phyloP scores from a whole-genome alignment of 2,113 vertebrate species.

The Plestiodon gilberti region DNA sequence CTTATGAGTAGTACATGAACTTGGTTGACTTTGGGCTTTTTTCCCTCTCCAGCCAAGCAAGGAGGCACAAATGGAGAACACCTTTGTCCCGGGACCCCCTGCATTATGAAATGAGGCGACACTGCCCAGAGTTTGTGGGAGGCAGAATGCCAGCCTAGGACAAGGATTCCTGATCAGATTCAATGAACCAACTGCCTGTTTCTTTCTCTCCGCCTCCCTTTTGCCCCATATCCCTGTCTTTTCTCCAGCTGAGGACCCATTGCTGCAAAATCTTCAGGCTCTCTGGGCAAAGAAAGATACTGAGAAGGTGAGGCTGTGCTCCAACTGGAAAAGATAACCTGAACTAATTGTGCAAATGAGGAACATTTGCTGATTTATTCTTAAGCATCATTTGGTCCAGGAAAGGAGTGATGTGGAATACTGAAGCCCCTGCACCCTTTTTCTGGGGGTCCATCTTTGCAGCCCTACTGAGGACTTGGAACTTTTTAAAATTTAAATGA shows the following conservation, averaged over 20 bases:
- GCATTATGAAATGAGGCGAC: accelerated
- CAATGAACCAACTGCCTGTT: background rate
- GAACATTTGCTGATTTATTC: background rate
- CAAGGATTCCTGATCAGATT: constrained; percentile 56
- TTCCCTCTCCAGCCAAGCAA: background rate
- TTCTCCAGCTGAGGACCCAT: constrained; percentile 57
- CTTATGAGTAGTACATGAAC: too few species aligned
- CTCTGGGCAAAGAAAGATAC: constrained; percentile 64
- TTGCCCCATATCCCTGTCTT: background rate
- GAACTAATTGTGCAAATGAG: background rate
- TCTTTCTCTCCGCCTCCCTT: background rate
- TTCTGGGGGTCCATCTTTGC: background rate
- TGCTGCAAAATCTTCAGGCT: constrained; percentile 59
- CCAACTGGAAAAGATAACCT: too few species aligned
- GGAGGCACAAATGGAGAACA: background rate
- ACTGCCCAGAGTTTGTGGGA: too few species aligned
- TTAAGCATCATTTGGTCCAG: too few species aligned
- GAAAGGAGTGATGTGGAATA: background rate
- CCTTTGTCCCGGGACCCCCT: background rate
- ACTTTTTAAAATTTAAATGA: background rate
- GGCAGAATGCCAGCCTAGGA: constrained; percentile 48
- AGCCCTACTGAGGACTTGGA: background rate
- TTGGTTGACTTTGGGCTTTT: background rate
- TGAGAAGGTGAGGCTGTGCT: constrained; percentile 65
- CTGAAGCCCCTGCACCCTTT: background rate